Evolutionary conservation across 2,888 invertebrate species (phyloP), one percentile per base, ranked within the genome.

Genomic region (Lithophane socia): DNA sequence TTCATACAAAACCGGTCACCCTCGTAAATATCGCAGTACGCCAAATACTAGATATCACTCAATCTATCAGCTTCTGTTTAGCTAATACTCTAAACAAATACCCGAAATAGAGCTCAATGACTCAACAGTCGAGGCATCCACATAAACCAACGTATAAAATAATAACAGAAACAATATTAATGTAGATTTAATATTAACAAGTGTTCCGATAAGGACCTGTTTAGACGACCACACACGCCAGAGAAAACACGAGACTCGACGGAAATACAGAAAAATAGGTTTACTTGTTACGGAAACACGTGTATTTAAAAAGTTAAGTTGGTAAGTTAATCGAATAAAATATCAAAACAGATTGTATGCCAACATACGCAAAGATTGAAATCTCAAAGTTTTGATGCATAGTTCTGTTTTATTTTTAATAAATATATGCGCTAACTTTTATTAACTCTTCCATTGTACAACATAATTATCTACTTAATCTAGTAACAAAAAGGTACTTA

Each of bases 101-200:
- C 54, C 64, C 66, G 61, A 82, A 82, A 79, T 76, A 79, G 66
- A 73, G 24, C 54, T 24, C 52, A 49, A 84, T 90, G 89, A 91
- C 81, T 83, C 84, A 86, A 73, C 70, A 65, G 56, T 71, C 80
- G 77, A 73, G 86, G 87, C 88, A 88, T 89, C n/a, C 79, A 74
- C 68, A 74, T 65, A 72, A 84, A 73, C 79, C 75, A 82, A 73
- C 61, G 77, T 77, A 84, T 84, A 77, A 84, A 83, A 85, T 82
- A 83, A 88, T 86, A 87, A 84, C 79, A 82, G 52, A 72, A 75
- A 79, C 70, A 73, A 73, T 77, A 68, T 65, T 76, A 80, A 70
- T 58, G 72, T 75, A 76, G 83, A 85, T 86, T 80, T 82, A 72
- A 84, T 77, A 76, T 66, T 74, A 74, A 78, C 88, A 82, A 87